phyloP scores from a whole-genome alignment of 2,113 vertebrate genomes.

The Gallinago media region DNA sequence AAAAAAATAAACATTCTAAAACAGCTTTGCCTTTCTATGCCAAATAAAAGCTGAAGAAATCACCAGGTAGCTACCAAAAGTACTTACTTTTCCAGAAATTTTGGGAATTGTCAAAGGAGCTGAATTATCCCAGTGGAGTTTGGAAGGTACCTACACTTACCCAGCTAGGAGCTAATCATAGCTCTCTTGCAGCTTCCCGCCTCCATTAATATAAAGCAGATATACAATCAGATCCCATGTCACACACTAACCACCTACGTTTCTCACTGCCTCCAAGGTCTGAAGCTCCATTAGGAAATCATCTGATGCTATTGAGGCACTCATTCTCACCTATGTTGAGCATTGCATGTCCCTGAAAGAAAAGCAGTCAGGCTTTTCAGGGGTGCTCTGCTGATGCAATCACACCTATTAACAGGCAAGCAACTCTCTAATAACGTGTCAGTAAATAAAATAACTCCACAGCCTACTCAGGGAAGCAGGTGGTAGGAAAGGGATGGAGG shows the following conservation, averaged over 20 bases:
- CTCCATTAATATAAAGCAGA: neutral
- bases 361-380: neutral
- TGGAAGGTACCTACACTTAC: neutral
- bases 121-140: neutral
- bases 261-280: neutral
- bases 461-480: fast-evolving
- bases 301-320: neutral
- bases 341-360: neutral
- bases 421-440: neutral
- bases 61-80: neutral
- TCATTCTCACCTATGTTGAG: neutral
- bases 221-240: neutral
- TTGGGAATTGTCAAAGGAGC: neutral
- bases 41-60: neutral
- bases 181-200: neutral
- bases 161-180: neutral
- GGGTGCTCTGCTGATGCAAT: neutral
- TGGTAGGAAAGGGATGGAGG: neutral
- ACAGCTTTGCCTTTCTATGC: neutral
- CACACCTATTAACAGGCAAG: neutral
- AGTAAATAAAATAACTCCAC: neutral
- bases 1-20: neutral
- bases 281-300: neutral
- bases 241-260: neutral
- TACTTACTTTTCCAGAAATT: neutral